These are phyloP conservation scores for Lates japonicus DNA, from an alignment of 2,797 vertebrate species.

Conservation along the genomic window DNA sequence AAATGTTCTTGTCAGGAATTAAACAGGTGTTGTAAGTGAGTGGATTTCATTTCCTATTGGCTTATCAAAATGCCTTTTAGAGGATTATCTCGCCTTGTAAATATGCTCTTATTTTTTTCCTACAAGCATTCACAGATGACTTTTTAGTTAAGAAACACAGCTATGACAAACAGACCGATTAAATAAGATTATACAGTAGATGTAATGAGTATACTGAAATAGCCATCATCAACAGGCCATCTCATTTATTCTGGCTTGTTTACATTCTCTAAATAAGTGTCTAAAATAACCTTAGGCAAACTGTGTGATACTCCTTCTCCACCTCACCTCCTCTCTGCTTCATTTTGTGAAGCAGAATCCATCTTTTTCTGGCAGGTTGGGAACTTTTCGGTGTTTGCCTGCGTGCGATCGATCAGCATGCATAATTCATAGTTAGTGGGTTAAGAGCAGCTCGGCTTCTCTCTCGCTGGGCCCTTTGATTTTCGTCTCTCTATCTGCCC, in stretches of 20 bases:
- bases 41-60: not conserved
- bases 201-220: slow-evolving; percentile 28
- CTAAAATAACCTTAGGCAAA: slow-evolving; percentile 55
- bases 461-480: slow-evolving; percentile 72
- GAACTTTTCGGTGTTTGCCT: slow-evolving; percentile 79
- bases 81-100: not conserved
- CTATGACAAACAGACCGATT: not conserved
- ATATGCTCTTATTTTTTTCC: not conserved
- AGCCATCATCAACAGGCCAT: not conserved
- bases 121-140: not conserved
- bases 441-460: slow-evolving; percentile 70
- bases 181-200: slow-evolving; percentile 3
- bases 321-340: slow-evolving; percentile 30
- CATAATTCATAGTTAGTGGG: slow-evolving; percentile 84
- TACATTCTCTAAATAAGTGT: slow-evolving; percentile 34
- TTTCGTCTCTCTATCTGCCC: slow-evolving; percentile 60
- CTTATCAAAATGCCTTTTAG: not conserved
- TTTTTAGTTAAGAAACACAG: not conserved
- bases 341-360: slow-evolving; percentile 68
- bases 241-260: slow-evolving; percentile 43
- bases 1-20: slow-evolving; percentile 10
- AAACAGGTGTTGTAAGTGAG: not conserved
- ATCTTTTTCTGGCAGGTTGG: slow-evolving; percentile 76
- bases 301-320: slow-evolving; percentile 19
- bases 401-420: slow-evolving; percentile 81